A percentile compares a stretch with the other conserved stretches of the same genome.
Evolutionary conservation across 1,140 invertebrate species (phyloP).

Genomic region (Calliopsis andreniformis): DNA sequence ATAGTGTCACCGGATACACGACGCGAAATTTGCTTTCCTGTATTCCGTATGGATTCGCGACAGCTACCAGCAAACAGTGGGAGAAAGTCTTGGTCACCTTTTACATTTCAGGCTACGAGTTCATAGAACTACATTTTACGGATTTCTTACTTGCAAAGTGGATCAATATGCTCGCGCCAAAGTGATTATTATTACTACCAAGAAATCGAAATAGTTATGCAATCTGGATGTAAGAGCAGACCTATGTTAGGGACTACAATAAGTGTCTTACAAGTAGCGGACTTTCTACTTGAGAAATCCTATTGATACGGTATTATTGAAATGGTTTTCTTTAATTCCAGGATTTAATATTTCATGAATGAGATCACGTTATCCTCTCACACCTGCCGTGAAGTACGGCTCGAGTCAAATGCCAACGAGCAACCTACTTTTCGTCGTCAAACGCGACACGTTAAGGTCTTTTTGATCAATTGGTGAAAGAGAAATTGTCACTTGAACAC

Average conservation of each 20-base stretch:
- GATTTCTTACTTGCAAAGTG: conserved; percentile 13
- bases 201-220: conserved; percentile 3
- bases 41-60: conserved; percentile 32
- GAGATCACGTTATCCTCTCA: too few species aligned
- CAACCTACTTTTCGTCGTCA: not conserved
- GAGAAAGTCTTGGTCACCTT: conserved; percentile 36
- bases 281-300: not conserved
- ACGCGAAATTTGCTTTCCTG: conserved; percentile 27
- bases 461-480: conserved; percentile 13
- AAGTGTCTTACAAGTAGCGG: not conserved
- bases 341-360: too few species aligned
- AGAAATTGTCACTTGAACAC: conserved; percentile 19
- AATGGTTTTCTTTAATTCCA: too few species aligned
- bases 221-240: conserved; percentile 4
- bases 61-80: not conserved
- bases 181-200: not conserved
- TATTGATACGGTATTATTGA: too few species aligned
- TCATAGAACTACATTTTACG: conserved; percentile 27
- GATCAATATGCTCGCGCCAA: not conserved
- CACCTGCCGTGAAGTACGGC: too few species aligned
- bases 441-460: not conserved
- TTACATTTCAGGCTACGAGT: conserved; percentile 17
- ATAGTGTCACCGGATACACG: not conserved
- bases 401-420: too few species aligned
- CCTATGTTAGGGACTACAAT: not conserved